Conservation (phyloP, 1,140 invertebrate species). For the Calephelis virginiensis region DNA sequence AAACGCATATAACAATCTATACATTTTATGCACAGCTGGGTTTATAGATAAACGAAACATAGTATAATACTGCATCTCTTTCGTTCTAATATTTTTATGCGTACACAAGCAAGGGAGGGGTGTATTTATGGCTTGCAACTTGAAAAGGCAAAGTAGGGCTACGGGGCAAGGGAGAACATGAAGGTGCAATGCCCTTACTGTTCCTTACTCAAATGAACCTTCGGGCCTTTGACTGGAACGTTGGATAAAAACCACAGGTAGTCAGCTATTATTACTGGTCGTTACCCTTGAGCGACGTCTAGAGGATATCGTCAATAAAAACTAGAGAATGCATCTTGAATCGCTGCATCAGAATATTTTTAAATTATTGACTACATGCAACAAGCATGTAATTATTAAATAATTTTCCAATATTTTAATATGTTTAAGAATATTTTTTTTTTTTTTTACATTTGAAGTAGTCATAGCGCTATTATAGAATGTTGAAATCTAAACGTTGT, state of each 20-base stretch:
- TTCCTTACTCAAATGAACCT: constrained; percentile 58
- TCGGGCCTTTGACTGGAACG: constrained; percentile 62
- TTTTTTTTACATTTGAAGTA: too few relatives aligned
- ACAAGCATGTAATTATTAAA: too few relatives aligned
- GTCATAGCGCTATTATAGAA: too few relatives aligned
- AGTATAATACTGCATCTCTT: constrained; percentile 60
- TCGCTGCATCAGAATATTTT: neutral
- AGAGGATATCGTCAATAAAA: constrained; percentile 51
- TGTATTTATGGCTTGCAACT: constrained; percentile 51
- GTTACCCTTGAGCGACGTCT: constrained; percentile 71
- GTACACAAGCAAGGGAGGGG: constrained; percentile 45
- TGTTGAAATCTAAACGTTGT: too few relatives aligned
- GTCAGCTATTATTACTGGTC: constrained; percentile 57
- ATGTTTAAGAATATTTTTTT: too few relatives aligned
- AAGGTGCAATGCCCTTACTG: constrained; percentile 71
- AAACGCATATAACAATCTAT: constrained; percentile 50
- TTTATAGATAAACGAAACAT: constrained; percentile 52
- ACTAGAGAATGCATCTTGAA: constrained; percentile 11
- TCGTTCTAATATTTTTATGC: constrained; percentile 44
- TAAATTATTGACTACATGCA: neutral
- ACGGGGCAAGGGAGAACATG: constrained; percentile 72
- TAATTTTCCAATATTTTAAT: too few relatives aligned
- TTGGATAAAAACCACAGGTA: constrained; percentile 73
- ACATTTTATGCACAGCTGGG: constrained; percentile 58
- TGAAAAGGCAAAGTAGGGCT: constrained; percentile 71